A percentile compares a stretch with the other conserved stretches of the same genome.
Evolutionary conservation across 2,797 vertebrate species (phyloP).

Genomic region (Propithecus deckenii): DNA sequence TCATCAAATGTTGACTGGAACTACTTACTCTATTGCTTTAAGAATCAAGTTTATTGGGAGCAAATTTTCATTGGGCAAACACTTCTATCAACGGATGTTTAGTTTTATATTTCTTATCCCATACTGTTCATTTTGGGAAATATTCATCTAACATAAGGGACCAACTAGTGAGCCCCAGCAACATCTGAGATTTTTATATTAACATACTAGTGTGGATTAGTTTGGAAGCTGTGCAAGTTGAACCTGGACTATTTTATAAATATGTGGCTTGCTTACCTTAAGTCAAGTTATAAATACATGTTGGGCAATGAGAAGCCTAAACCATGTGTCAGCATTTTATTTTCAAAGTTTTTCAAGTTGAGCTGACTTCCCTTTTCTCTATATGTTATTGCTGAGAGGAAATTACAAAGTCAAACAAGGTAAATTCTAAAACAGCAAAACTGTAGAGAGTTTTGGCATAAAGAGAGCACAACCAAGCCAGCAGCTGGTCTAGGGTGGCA

Average conservation of each 20-base stretch:
- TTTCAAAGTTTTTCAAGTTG: background rate
- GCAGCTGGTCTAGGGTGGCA: background rate
- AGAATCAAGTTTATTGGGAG: background rate
- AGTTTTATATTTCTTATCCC: background rate
- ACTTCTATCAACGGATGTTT: background rate
- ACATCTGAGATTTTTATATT: background rate
- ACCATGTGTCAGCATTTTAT: background rate
- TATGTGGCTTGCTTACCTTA: background rate
- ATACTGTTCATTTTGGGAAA: background rate
- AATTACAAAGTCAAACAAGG: background rate
- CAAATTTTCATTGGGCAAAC: background rate
- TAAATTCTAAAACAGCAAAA: background rate
- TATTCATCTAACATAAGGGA: background rate
- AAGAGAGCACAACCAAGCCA: background rate
- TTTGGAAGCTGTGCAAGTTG: background rate
- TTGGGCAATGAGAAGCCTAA: background rate
- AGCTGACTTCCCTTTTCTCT: background rate
- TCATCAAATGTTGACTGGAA: background rate
- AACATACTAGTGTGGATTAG: background rate
- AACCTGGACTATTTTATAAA: background rate
- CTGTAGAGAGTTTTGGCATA: background rate
- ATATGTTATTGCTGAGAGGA: background rate
- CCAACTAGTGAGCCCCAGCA: background rate
- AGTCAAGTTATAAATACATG: background rate
- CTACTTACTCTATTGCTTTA: background rate